Base-by-base conservation (phyloP, 2,113 vertebrate species). In the Thryonomys swinderianus region DNA sequence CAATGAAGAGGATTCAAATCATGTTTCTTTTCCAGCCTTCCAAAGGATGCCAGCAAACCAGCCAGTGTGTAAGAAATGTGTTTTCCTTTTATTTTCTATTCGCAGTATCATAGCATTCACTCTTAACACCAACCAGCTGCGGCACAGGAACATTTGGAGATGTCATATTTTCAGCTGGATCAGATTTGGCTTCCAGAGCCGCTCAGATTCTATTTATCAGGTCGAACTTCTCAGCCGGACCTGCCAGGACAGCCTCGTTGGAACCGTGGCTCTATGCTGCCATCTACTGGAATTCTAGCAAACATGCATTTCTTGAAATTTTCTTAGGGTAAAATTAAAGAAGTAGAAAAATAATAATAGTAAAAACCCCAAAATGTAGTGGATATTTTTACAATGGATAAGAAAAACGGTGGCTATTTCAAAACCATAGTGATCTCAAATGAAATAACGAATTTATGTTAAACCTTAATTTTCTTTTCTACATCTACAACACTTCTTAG, bases 231-330 rank as follows among this genome's bases (percentile, higher is more conserved):
- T 81, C 34, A 42, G 51, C n/a, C 21, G 25, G 80, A 57, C 16
- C 2, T 0, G 7, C 40, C 48, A 1, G 37, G 1, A 0, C 45
- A 21, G 34, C 5, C 0, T 37, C 42, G 9, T 0, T 1, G 1
- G 7, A 97, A 97, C 13, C 66, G 61, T 86, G 96, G 98, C 97
- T 96, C 78, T 94, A 97, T 98, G 98, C 98, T 98, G 97, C 98
- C 98, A 98, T 98, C 98, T 99, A 3, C 98, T 98, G 98, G 88
- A 96, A n/a, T 74, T 91, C 48, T 30, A 7, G 18, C 59, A 53
- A 95, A 81, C 40, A 18, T 85, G n/a, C 83, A 51, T 80, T 42
- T 23, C 27, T 55, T 76, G 34, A 3, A 8, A 13, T 37, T 80
- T 86, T 37, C 4, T 1, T 30, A 34, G 55, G 67, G 81, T 7